A percentile compares a stretch with the other conserved stretches of the same genome.
phyloP scores from a whole-genome alignment of 2,113 vertebrate species.

The Butorides virescens region DNA sequence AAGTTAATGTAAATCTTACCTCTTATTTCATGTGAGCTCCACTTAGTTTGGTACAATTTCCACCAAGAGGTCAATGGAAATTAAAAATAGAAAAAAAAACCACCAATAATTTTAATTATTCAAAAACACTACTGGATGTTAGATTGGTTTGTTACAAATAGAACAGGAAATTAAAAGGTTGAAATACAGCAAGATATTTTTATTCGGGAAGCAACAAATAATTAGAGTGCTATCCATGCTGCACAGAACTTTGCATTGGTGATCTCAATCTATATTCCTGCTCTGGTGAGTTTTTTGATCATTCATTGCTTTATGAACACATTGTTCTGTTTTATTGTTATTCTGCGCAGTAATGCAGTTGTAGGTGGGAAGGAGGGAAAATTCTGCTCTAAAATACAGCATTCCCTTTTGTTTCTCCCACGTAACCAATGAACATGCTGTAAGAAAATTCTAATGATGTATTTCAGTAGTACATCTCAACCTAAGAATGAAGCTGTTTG shows the following conservation, averaged over 20 bases:
- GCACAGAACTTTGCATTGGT: not conserved
- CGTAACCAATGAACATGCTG: not conserved
- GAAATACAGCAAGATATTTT: not conserved
- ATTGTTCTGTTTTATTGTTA: constrained; percentile 17
- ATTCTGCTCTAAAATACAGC: not conserved
- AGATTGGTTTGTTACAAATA: not conserved
- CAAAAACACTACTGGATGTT: not conserved
- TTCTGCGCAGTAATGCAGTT: not conserved
- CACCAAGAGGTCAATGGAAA: not conserved
- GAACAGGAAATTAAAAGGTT: not conserved
- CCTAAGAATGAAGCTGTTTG: not conserved
- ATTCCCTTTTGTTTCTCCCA: not conserved
- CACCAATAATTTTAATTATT: not conserved
- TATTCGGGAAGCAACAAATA: not conserved
- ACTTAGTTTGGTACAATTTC: not conserved
- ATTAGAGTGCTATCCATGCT: not conserved
- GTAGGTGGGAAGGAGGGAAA: not conserved
- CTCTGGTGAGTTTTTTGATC: not conserved
- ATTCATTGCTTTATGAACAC: not conserved
- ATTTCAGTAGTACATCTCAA: not conserved
- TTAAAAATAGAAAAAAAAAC: not conserved
- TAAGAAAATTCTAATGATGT: not conserved
- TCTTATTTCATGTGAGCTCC: not conserved
- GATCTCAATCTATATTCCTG: not conserved
- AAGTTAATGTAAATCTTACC: not conserved